Base-by-base conservation (phyloP, 1,140 invertebrate species). In the Sycophaga agraensis region DNA sequence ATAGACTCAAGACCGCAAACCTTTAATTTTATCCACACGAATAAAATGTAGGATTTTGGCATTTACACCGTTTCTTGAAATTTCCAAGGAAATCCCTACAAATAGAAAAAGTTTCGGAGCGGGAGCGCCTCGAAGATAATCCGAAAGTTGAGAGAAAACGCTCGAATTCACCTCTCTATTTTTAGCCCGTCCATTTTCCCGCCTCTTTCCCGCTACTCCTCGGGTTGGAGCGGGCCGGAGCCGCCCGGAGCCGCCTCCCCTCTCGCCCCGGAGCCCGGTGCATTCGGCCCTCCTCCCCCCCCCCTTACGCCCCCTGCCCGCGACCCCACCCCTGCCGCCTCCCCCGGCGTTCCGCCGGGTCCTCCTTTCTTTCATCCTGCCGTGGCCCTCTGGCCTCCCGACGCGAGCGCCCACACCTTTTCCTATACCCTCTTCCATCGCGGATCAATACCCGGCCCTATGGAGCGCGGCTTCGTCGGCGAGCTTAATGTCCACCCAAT, bases 401-500 rank as follows among this genome's bases (percentile, higher is more conserved):
- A 31, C 17, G 31, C 53, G 45, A 66, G 45, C 45, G 22, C n/a
- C n/a, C n/a, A n/a, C 42, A 21, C 40, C 61, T 50, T 65, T 59
- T 51, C 57, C 26, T 55, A 57, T 40, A 26, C 59, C 31, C 59
- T 54, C 45, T 69, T 59, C 63, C 64, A 70, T 73, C 67, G 71
- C 46, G 72, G 75, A 78, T 79, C 76, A 73, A 78, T 78, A 77
- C 68, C n/a, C 70, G 67, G 39, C 24, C 11, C 37, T 6, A n/a
- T n/a, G n/a, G n/a, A n/a, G n/a, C n/a, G n/a, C n/a, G n/a, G n/a
- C n/a, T n/a, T n/a, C n/a, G n/a, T 55, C 70, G 60, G 70, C 75
- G 77, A 76, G 76, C 73, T 71, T 71, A 73, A 74, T 75, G 73
- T 73, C 76, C 76, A 74, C 74, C 79, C 73, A 73, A 78, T 80